These are phyloP conservation scores for Pteronotus mesoamericanus DNA, from an alignment of 2,797 vertebrate species.

Conservation along the genomic window DNA sequence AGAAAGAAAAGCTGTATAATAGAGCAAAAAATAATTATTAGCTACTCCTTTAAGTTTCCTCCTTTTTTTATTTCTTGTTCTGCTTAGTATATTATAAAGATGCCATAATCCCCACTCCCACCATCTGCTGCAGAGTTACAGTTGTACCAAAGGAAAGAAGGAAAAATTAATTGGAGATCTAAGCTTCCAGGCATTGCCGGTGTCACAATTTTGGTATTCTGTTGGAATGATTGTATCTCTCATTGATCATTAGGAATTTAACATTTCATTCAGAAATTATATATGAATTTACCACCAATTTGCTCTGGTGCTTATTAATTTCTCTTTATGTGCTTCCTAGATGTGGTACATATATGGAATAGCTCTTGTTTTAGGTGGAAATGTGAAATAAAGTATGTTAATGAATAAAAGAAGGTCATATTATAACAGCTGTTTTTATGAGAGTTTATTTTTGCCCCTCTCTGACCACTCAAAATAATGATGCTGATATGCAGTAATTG, in stretches of 20 bases:
- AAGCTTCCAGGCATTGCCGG: background rate
- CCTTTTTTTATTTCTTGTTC: background rate
- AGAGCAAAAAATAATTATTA: conserved; percentile 28
- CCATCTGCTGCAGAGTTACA: conserved; percentile 36
- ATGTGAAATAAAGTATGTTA: conserved; percentile 8
- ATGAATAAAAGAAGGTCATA: background rate
- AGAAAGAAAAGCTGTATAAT: conserved; percentile 30
- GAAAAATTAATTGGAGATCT: conserved; percentile 31
- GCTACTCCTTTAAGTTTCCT: background rate
- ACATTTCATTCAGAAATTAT: background rate
- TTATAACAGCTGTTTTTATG: conserved; percentile 3
- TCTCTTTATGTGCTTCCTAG: conserved; percentile 25
- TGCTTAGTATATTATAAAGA: conserved; percentile 44
- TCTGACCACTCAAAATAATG: background rate
- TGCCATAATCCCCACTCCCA: background rate
- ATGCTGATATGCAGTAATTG: background rate
- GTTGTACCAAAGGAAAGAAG: conserved; percentile 38
- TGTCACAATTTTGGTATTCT: conserved; percentile 14
- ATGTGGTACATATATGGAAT: background rate
- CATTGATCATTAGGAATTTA: background rate
- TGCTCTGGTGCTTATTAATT: background rate
- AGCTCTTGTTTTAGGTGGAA: conserved; percentile 9
- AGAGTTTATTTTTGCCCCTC: background rate
- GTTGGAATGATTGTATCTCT: conserved; percentile 21
- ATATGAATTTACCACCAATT: background rate